Evolutionary conservation across 2,888 invertebrate species (phyloP), one percentile per base, ranked within the genome.

Genomic region (Stictocephala bisonia): DNA sequence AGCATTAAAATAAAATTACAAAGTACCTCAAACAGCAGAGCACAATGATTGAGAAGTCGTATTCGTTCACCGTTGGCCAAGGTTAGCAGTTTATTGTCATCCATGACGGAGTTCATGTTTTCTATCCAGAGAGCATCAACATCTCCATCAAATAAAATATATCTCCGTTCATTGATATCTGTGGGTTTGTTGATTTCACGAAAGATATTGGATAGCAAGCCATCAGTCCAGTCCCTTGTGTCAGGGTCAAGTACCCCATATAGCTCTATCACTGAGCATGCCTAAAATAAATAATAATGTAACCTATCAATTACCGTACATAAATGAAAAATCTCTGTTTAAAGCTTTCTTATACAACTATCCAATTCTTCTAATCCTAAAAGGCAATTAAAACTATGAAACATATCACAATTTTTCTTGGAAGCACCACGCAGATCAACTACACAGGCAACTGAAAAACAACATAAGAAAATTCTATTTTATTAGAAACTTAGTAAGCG

Each of bases 91-190:
- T 92, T 93, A 83, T 96, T 97, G 84, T 97, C 96, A 82, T 97
- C 97, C 96, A 97, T 96, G 1, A 97, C 96, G 0, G 96, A 95
- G 85, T 96, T 97, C 95, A 97, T 96, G 85, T 96, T 97, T 85
- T 97, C 97, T 77, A 97, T 95, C 96, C 96, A 97, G 44, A 96
- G 86, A 0, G 96, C 94, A 85, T 97, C 96, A 1, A 97, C 95
- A 82, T 96, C 96, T 1, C 97, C 97, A 82, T 97, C 97, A 84
- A 96, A 96, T 56, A 96, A 86, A 56, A 96, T 94, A 83, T 94
- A 96, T 74, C 90, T 90, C 69, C 90, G 88, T 82, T 95, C 95
- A 76, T 90, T 86, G 80, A 87, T 90, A 18, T 91, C 91, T 1
- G 84, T 85, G 0, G 90, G 93, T 85, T 89, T 91, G 85, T 96